Evolutionary conservation across 2,888 invertebrate genomes (phyloP).

Genomic region (Euphydryas editha): DNA sequence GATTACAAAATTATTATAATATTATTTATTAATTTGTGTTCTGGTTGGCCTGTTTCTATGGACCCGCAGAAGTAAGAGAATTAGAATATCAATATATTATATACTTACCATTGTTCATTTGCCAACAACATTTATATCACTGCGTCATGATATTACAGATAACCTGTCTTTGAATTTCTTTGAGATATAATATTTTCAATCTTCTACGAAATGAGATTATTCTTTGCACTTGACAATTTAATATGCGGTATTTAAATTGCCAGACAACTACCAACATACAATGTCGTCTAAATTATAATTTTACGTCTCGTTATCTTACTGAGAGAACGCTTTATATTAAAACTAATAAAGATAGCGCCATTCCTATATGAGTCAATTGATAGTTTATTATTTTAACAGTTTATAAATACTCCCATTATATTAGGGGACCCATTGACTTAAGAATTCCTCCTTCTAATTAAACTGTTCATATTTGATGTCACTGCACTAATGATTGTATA

Average conservation of each 20-base stretch:
- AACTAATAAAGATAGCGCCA: conserved; percentile 2
- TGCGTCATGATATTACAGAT: too few relatives aligned
- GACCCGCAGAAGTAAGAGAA: too few relatives aligned
- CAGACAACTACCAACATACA: not conserved
- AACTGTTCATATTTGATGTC: conserved; percentile 3
- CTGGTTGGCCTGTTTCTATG: too few relatives aligned
- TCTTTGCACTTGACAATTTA: not conserved
- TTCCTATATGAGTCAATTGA: not conserved
- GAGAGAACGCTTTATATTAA: conserved; percentile 3
- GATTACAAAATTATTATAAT: too few relatives aligned
- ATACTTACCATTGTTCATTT: too few relatives aligned
- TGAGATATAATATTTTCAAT: too few relatives aligned
- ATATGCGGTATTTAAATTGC: not conserved
- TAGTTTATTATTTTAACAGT: conserved; percentile 9
- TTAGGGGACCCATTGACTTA: not conserved
- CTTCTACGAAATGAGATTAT: too few relatives aligned
- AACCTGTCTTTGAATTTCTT: too few relatives aligned
- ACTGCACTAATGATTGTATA: not conserved
- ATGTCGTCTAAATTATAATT: not conserved
- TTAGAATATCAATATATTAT: too few relatives aligned
- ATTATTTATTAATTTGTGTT: too few relatives aligned
- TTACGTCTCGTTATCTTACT: not conserved
- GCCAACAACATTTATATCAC: too few relatives aligned
- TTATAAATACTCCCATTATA: conserved; percentile 7
- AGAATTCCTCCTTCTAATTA: conserved; percentile 1